Conservation (phyloP, 2,113 vertebrate species). For the Coptodon bakossiorum region DNA sequence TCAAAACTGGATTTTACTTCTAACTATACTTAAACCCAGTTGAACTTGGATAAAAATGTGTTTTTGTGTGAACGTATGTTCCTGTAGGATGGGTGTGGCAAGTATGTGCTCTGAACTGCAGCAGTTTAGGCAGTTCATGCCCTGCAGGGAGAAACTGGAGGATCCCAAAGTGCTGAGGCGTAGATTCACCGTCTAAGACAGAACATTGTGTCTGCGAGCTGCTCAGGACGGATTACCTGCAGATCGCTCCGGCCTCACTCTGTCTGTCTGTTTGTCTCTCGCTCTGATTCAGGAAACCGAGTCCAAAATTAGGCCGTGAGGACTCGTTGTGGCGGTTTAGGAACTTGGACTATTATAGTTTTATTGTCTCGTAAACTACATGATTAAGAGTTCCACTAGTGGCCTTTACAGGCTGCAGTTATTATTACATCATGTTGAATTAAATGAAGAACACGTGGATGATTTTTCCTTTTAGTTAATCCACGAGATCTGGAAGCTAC, state of each 20-base stretch:
- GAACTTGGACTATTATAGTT: neutral
- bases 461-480: neutral
- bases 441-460: neutral
- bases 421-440: neutral
- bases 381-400: neutral
- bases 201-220: neutral
- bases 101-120: neutral
- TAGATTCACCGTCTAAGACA: neutral
- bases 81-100: neutral
- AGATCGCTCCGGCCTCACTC: neutral
- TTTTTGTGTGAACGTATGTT: neutral
- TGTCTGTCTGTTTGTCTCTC: neutral
- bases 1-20: neutral
- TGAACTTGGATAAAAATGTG: neutral
- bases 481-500: neutral
- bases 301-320: neutral
- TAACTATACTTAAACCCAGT: neutral
- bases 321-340: neutral
- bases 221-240: slow-evolving; percentile 8
- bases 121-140: neutral
- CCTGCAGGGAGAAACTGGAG: neutral
- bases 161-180: slow-evolving; percentile 21
- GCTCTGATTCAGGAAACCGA: neutral
- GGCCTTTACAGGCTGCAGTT: neutral
- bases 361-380: neutral